Evolutionary conservation across 2,113 vertebrate species (phyloP).

Genomic region (Spheniscus mendiculus): DNA sequence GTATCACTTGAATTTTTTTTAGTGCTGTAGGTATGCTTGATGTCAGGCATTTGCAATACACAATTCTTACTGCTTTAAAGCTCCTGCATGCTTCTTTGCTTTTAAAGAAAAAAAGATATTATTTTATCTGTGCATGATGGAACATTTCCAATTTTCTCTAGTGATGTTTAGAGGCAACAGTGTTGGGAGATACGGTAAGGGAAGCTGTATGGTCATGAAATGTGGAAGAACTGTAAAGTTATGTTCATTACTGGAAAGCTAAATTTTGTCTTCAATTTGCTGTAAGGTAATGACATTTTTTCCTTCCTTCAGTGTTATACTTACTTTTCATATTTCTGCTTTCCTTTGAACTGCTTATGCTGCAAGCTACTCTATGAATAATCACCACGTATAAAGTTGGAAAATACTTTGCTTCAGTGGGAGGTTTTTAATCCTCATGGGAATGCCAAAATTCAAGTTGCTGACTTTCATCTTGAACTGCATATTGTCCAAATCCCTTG

Average conservation of each 20-base stretch:
- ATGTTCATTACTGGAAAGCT: neutral
- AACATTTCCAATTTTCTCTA: neutral
- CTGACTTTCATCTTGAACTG: slow-evolving; percentile 1
- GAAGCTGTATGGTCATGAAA: neutral
- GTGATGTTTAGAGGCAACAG: neutral
- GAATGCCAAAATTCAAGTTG: slow-evolving; percentile 54
- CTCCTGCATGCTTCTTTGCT: neutral
- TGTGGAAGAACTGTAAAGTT: neutral
- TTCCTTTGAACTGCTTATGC: neutral
- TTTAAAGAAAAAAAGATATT: neutral
- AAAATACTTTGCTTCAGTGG: neutral
- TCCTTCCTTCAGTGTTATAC: neutral
- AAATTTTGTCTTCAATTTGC: neutral
- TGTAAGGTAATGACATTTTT: neutral
- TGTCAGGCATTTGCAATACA: neutral
- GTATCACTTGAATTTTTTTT: neutral
- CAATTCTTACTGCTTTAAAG: neutral
- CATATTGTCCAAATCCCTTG: neutral
- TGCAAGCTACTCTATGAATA: neutral
- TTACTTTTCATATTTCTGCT: neutral
- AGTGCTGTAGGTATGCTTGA: neutral
- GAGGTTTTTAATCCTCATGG: slow-evolving; percentile 23
- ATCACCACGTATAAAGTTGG: neutral
- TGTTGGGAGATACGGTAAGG: neutral
- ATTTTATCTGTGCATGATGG: neutral